Base-by-base conservation (phyloP, 1,140 invertebrate genomes). In the Nephila pilipes region DNA sequence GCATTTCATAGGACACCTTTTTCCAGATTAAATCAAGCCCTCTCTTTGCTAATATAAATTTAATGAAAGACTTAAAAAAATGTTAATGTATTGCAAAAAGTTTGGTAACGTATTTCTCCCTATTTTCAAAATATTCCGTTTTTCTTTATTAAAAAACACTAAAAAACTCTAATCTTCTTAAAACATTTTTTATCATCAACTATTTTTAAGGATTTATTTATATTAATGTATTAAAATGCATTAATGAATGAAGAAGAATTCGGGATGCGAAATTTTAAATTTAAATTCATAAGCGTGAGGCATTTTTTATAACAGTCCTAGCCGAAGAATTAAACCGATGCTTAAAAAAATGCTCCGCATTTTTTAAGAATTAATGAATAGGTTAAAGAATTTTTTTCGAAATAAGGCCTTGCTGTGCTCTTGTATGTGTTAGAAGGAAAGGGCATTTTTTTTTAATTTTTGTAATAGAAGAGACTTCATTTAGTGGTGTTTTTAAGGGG, bases 191-290 rank as follows among this genome's bases (percentile, higher is more conserved):
- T 65, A 32, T 75, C 29, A 36, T 18, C 16, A 18, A 36, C 29
- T 36, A 16, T 32, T 75, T 65, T 29, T 32, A 75, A 75, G 25
- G 65, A 25, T 75, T 36, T 75, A 32, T 75, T 32, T 75, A 75
- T 32, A 75, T 75, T 75, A 75, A 75, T 32, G 25, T 75, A 75
- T 75, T 75, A 32, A 75, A 75, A 75, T 75, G 29, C 65, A 32
- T 18, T 32, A 75, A 29, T 32, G 29, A 75, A 36, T 75, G 65
- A 29, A 36, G 32, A 75, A 75, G 29, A 14, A 29, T 75, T 75
- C 46, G 25, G 29, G 32, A 75, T n/a, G 14, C 65, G 2, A 29
- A 36, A 75, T 75, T 75, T 75, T 18, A 75, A 75, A 75, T 75
- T 75, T 75, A 75, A 75, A 75, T 75, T 75, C 29, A 32, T 3